Conservation (phyloP, 1,140 invertebrate species). For the Ectropis grisescens region DNA sequence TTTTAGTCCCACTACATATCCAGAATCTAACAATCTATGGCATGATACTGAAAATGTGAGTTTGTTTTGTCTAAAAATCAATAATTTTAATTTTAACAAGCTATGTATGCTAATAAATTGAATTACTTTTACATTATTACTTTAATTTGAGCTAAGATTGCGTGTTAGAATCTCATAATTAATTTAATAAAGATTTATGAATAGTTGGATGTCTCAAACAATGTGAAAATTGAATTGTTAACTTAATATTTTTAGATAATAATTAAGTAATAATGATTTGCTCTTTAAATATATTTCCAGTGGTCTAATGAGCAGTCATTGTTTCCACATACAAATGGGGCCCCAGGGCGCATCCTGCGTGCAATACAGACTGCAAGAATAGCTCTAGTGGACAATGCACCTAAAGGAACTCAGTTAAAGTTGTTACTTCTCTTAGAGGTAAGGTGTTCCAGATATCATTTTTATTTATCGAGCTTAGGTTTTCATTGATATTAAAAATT, state of each 20-base stretch:
- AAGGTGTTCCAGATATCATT: conserved; percentile 17
- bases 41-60: conserved; percentile 37
- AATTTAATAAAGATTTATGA: no score
- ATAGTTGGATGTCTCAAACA: conserved; percentile 1
- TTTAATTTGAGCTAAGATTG: no score
- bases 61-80: conserved; percentile 1
- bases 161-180: no score
- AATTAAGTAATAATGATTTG: no score
- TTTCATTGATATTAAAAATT: conserved; percentile 5
- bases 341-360: conserved; percentile 79
- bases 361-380: conserved; percentile 80
- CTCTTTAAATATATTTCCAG: conserved; percentile 53
- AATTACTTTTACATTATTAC: no score
- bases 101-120: no score
- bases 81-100: no score
- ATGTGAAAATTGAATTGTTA: background rate
- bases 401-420: conserved; percentile 92
- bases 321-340: conserved; percentile 74
- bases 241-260: background rate
- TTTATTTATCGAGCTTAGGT: conserved; percentile 9
- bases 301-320: conserved; percentile 79
- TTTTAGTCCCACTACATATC: conserved; percentile 33
- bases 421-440: conserved; percentile 81
- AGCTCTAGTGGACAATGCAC: conserved; percentile 80
- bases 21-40: conserved; percentile 29